Evolutionary conservation across 2,797 vertebrate species (phyloP).

Genomic region (Lacerta agilis): DNA sequence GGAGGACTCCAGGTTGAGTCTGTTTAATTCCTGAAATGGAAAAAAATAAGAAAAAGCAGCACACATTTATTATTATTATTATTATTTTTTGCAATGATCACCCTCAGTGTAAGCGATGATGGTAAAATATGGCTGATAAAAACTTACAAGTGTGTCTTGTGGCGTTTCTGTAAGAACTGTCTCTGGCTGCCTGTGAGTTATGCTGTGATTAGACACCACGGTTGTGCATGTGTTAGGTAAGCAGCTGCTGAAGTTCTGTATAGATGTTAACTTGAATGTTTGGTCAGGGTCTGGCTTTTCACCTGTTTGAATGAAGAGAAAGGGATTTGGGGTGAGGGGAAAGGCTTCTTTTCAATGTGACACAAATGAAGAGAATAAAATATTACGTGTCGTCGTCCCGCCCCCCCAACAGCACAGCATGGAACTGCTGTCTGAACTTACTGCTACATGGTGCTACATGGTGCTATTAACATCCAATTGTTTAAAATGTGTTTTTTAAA

Average conservation of each 20-base stretch:
- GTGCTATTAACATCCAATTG: not conserved
- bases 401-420: not conserved
- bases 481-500: not conserved
- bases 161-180: constrained; percentile 96
- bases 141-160: constrained; percentile 94
- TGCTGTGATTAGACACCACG: constrained; percentile 88
- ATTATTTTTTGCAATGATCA: not conserved
- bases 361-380: not conserved
- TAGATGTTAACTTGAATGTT: constrained; percentile 94
- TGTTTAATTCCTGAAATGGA: constrained; percentile 90
- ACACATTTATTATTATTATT: too few relatives aligned
- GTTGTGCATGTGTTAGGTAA: constrained; percentile 89
- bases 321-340: not conserved
- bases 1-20: constrained; percentile 96
- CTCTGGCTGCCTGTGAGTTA: constrained; percentile 88
- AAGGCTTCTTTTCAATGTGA: not conserved
- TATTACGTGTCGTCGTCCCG: not conserved
- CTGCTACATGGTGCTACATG: not conserved
- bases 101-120: constrained; percentile 4
- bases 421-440: not conserved
- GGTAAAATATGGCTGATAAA: not conserved
- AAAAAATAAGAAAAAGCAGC: constrained; percentile 31
- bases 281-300: constrained; percentile 98
- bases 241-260: constrained; percentile 90
- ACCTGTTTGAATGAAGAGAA: constrained; percentile 76